Evolutionary conservation across 2,888 invertebrate species (phyloP).

Genomic region (Orthonychiurus folsomi): DNA sequence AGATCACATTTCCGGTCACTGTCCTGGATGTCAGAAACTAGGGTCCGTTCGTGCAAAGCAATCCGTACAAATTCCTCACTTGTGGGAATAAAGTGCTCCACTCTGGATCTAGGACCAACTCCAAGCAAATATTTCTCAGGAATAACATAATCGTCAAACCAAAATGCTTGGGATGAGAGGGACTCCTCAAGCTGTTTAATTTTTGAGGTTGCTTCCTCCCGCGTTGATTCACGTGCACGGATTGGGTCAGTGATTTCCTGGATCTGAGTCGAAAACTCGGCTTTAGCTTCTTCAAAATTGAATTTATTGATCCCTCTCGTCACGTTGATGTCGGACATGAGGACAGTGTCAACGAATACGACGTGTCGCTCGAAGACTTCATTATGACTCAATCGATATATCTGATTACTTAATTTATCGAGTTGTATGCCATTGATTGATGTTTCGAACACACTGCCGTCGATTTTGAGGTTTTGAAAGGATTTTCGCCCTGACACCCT

Average conservation of each 20-base stretch:
- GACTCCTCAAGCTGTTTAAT: conserved; percentile 4
- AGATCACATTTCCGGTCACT: conserved; percentile 11
- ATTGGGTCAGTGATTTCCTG: conserved; percentile 6
- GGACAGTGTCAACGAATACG: conserved; percentile 19
- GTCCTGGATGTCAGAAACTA: background rate
- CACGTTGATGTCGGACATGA: conserved; percentile 15
- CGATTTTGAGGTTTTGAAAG: conserved; percentile 15
- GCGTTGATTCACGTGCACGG: background rate
- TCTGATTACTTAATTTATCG: background rate
- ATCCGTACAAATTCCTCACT: background rate
- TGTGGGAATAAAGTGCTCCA: background rate
- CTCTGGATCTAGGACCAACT: conserved; percentile 22
- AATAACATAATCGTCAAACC: too few species aligned
- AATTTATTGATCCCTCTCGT: conserved; percentile 17
- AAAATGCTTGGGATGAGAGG: conserved; percentile 17
- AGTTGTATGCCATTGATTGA: conserved; percentile 15
- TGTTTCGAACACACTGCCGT: conserved; percentile 11
- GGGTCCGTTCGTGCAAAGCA: background rate
- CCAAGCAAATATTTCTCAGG: too few species aligned
- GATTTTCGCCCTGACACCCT: conserved; percentile 24
- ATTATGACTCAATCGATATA: conserved; percentile 1
- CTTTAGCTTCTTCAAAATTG: conserved; percentile 4
- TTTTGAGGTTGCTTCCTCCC: background rate
- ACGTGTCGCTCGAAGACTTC: conserved; percentile 19
- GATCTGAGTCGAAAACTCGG: conserved; percentile 10